Conservation (phyloP, 2,797 vertebrate genomes). For the Telmatherina bonti region DNA sequence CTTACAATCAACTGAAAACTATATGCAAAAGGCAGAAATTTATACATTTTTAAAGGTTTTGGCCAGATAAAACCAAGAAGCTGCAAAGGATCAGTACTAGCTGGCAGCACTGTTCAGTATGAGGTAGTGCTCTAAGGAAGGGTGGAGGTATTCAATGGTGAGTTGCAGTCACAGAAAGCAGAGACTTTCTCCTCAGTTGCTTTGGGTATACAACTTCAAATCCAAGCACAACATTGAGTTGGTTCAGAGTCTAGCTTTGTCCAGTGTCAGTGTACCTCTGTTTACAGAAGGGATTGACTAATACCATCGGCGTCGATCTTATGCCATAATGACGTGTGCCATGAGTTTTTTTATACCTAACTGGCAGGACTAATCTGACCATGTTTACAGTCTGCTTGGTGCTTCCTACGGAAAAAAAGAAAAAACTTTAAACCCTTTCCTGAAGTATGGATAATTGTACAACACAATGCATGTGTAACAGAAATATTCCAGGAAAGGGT, state of each 20-base stretch:
- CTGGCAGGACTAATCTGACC: constrained; percentile 42
- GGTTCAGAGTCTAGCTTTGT: constrained; percentile 69
- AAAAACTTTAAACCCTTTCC: constrained; percentile 30
- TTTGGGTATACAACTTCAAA: constrained; percentile 62
- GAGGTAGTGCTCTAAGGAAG: constrained; percentile 67
- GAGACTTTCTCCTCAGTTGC: constrained; percentile 67
- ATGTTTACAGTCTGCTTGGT: constrained; percentile 60
- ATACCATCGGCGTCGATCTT: constrained; percentile 53
- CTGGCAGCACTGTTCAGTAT: constrained; percentile 62
- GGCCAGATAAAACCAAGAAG: constrained; percentile 28
- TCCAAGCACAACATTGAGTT: constrained; percentile 79
- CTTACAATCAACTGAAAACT: not conserved
- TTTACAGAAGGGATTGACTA: constrained; percentile 68
- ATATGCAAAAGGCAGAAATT: not conserved
- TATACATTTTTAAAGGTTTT: constrained; percentile 19
- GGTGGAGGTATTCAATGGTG: constrained; percentile 65
- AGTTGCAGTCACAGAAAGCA: constrained; percentile 63
- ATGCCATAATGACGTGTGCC: constrained; percentile 64
- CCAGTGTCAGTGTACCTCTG: constrained; percentile 37
- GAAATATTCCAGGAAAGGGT: constrained; percentile 39
- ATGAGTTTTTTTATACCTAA: constrained; percentile 38
- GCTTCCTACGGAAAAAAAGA: constrained; percentile 43
- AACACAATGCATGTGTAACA: constrained; percentile 38
- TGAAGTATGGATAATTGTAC: constrained; percentile 67
- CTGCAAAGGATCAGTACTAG: constrained; percentile 45